These are phyloP conservation scores for Nematostella vectensis DNA, from an alignment of 92 coral and sea anemone species.

Conservation along the genomic window DNA sequence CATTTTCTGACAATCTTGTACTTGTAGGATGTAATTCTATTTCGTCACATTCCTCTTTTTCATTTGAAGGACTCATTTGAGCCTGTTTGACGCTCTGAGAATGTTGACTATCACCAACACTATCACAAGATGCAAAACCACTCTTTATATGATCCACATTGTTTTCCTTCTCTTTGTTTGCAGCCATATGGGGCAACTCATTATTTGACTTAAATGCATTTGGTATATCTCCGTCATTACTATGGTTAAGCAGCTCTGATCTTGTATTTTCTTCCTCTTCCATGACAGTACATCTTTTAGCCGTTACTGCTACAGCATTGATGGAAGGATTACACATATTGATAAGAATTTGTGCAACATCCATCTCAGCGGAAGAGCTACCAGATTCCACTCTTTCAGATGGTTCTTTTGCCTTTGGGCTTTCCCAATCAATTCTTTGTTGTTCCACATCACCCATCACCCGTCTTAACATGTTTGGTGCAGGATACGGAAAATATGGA, in stretches of 20 bases:
- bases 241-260: not conserved
- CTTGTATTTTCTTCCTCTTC: no score
- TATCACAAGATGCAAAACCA: no score
- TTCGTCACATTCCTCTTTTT: not conserved
- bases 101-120: no score
- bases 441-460: no score
- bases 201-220: not conserved
- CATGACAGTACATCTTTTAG: no score
- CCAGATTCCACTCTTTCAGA: not conserved
- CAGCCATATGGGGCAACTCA: no score
- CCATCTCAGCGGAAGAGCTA: slow-evolving; percentile 63
- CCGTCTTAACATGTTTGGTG: no score
- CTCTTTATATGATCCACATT: not conserved
- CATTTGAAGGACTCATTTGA: no score
- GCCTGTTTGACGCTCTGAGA: no score
- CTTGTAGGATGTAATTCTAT: not conserved
- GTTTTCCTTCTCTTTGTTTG: not conserved
- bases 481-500: slow-evolving; percentile 18
- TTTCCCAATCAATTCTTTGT: not conserved
- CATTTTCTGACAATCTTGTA: not conserved
- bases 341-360: slow-evolving; percentile 83
- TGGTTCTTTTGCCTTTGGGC: not conserved
- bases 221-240: no score
- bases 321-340: slow-evolving; percentile 8
- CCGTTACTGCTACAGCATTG: not conserved